phyloP scores from a whole-genome alignment of 2,797 vertebrate species.

The Scleropages formosus region DNA sequence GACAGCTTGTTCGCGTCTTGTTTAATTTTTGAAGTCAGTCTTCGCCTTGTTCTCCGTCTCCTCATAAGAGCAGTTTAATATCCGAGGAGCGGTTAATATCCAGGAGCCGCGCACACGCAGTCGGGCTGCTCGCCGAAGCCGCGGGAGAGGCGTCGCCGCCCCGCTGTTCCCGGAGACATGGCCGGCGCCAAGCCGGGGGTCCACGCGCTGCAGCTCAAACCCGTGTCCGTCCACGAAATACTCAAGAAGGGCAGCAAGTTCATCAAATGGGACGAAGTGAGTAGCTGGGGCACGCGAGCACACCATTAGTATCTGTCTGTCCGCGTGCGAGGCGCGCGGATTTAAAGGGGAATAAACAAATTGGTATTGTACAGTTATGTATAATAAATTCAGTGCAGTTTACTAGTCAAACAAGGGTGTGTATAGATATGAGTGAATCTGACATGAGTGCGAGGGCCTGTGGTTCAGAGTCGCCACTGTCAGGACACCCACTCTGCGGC shows the following conservation, averaged over 20 bases:
- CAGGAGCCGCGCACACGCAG: slow-evolving; percentile 44
- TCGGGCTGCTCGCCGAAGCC: slow-evolving; percentile 52
- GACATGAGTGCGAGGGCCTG: no score
- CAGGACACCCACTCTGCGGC: no score
- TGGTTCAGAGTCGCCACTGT: no score
- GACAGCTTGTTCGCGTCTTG: not conserved
- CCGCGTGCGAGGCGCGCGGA: no score
- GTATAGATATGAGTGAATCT: no score
- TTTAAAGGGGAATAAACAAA: no score
- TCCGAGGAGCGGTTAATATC: slow-evolving; percentile 28
- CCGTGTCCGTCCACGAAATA: slow-evolving; percentile 76
- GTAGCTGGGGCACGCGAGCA: slow-evolving; percentile 31
- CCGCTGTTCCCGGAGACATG: slow-evolving; percentile 66
- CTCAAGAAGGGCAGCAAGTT: slow-evolving; percentile 85
- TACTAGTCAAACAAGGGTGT: no score
- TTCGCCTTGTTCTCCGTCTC: slow-evolving; percentile 26
- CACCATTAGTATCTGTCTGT: no score
- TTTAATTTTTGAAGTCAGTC: slow-evolving; percentile 39
- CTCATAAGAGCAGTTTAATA: slow-evolving; percentile 33
- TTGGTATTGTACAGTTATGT: no score
- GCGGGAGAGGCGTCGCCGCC: slow-evolving; percentile 65
- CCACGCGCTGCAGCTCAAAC: slow-evolving; percentile 86
- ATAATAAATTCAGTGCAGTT: no score
- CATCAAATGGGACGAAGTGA: slow-evolving; percentile 94
- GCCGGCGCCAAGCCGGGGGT: slow-evolving; percentile 88